Evolutionary conservation across 2,797 vertebrate genomes (phyloP).

Genomic region (Fistularia commersonii): DNA sequence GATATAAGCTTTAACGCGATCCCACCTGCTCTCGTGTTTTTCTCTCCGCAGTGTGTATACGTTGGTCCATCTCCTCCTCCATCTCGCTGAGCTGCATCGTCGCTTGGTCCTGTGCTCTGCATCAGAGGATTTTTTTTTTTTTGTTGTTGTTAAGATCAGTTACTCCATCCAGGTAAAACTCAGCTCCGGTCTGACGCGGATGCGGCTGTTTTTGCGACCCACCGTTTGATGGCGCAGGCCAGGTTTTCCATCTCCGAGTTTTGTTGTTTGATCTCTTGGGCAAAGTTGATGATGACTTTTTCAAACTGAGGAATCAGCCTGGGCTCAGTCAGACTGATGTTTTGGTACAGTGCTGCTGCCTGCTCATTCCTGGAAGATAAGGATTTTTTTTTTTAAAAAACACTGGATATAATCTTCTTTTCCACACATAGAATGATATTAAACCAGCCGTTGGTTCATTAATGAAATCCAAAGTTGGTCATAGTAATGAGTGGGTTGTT

Average conservation of each 20-base stretch:
- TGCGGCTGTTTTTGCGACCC: constrained; percentile 12
- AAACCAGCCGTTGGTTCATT: too few relatives aligned
- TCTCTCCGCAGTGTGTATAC: constrained; percentile 85
- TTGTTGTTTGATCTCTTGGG: constrained; percentile 89
- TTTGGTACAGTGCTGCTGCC: constrained; percentile 88
- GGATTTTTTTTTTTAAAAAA: too few relatives aligned
- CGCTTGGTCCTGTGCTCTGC: constrained; percentile 92
- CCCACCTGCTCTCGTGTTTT: constrained; percentile 84
- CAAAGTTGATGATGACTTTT: constrained; percentile 87
- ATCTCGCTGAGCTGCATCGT: constrained; percentile 91
- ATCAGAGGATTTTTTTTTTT: constrained; percentile 4
- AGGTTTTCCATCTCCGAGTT: constrained; percentile 92
- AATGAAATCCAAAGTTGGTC: too few relatives aligned
- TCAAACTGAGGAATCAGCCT: constrained; percentile 88
- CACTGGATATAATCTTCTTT: neutral
- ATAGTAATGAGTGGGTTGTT: too few relatives aligned
- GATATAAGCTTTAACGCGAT: neutral
- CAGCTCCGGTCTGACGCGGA: neutral
- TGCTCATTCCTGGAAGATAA: constrained; percentile 79
- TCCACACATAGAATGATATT: too few relatives aligned
- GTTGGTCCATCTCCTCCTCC: constrained; percentile 97
- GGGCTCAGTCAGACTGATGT: constrained; percentile 89
- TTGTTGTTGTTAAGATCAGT: neutral
- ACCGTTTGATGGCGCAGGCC: constrained; percentile 92
- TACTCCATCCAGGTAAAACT: neutral